These are phyloP conservation scores for Meteorus cinctellus DNA, from an alignment of 2,888 invertebrate species.

Conservation along the genomic window DNA sequence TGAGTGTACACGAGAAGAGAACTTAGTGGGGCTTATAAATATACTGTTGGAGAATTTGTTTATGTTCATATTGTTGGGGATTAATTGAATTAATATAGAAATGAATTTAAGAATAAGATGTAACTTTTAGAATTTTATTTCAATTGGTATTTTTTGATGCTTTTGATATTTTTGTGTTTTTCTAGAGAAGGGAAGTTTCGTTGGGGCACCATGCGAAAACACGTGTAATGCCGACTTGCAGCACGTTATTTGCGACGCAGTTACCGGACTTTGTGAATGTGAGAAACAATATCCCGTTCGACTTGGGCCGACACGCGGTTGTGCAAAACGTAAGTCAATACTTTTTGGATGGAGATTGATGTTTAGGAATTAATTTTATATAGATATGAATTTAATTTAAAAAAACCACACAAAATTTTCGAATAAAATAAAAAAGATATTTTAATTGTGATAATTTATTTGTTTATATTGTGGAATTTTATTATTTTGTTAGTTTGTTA, in stretches of 20 bases:
- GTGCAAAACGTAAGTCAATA: slow-evolving; percentile 86
- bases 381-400: too few relatives aligned
- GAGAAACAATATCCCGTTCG: slow-evolving; percentile 88
- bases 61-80: background rate
- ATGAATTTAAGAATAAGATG: background rate
- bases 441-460: too few relatives aligned
- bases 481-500: too few relatives aligned
- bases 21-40: slow-evolving; percentile 29
- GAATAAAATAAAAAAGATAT: too few relatives aligned
- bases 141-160: background rate
- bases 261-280: slow-evolving; percentile 83
- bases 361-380: too few relatives aligned
- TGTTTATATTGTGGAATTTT: too few relatives aligned
- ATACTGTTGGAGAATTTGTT: background rate
- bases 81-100: background rate
- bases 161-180: background rate
- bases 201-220: slow-evolving; percentile 87
- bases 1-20: slow-evolving; percentile 35
- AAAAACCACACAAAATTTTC: too few relatives aligned
- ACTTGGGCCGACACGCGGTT: slow-evolving; percentile 84
- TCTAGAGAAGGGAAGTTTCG: slow-evolving; percentile 83
- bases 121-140: background rate
- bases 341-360: too few relatives aligned
- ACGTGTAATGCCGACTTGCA: slow-evolving; percentile 83
- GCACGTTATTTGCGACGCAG: slow-evolving; percentile 86